Base-by-base conservation (phyloP, 2,888 invertebrate species). In the Sphaerophoria taeniata region DNA sequence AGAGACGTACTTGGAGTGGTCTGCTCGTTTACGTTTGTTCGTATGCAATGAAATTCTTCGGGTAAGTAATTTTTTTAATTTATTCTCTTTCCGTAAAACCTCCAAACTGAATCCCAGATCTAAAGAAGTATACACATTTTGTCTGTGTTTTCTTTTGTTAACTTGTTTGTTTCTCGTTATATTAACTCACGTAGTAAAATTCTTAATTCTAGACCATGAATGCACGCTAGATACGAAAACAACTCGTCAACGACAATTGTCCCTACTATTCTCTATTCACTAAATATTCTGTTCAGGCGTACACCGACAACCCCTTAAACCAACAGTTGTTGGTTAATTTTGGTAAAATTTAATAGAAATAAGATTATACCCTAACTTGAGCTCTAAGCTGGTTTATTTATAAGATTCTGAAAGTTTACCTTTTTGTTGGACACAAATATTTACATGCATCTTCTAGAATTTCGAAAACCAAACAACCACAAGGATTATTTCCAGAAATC, bases 11-110 rank as follows among this genome's bases (percentile, higher is more conserved):
- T 89, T 92, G 78, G 91, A 92, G 87, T 92, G 92, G 92, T 91
- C 92, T 87, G 90, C 91, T 89, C 91, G 91, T 88, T 87, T 92
- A 78, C 90, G 91, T 76, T 88, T 92, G 81, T 91, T 92, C 89
- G 92, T 92, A 87, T 91, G 91, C 88, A 92, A 92, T 87, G 91
- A 92, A 90, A 92, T 92, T 89, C 89, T 92, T 86, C 91, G 91
- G 91, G 92, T 92, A 89, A 89, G 89, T 88, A 72, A 81, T 82
- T 24, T 24, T 24, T 71, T 75, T 70, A 87, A 84, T 80, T 58
- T 74, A 72, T 81, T 73, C 80, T 33, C 14, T 24, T 47, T 14
- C 43, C 39, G 47, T 45, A 16, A 58, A 53, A 58, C 39, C 33
- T 43, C 39, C 33, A 55, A 36, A 6, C 36, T 49, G 49, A 49